Evolutionary conservation across 2,888 invertebrate genomes (phyloP).

Genomic region (Candidula unifasciata): DNA sequence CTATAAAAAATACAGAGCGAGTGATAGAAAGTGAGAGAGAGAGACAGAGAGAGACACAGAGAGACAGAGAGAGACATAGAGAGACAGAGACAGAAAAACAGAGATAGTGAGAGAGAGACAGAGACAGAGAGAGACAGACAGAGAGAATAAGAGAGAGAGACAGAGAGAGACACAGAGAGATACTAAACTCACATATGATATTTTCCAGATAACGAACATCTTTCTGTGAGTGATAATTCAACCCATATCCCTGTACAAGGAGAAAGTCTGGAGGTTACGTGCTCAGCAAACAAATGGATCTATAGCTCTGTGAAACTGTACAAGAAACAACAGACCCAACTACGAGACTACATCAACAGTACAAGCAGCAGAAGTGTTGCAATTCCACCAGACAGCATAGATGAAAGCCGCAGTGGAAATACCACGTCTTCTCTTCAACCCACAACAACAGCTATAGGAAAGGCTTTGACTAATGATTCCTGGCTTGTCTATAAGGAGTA

Average conservation of each 20-base stretch:
- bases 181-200: background rate
- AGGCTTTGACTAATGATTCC: background rate
- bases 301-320: slow-evolving; percentile 31
- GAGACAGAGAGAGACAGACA: background rate
- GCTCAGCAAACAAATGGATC: slow-evolving; percentile 53
- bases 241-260: slow-evolving; percentile 33
- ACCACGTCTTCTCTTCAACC: background rate
- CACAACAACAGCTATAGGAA: background rate
- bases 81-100: background rate
- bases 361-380: background rate
- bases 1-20: no score
- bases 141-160: background rate
- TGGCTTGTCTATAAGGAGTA: background rate
- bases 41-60: background rate
- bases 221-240: slow-evolving; percentile 38
- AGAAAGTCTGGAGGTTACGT: slow-evolving; percentile 44
- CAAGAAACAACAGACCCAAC: background rate
- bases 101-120: background rate
- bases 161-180: background rate
- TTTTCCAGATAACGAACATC: slow-evolving; percentile 30
- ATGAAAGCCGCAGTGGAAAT: background rate
- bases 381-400: background rate
- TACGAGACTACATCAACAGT: background rate
- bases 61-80: background rate
- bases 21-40: background rate